Conservation (phyloP, 2,888 invertebrate genomes). For the Mayetiola destructor region DNA sequence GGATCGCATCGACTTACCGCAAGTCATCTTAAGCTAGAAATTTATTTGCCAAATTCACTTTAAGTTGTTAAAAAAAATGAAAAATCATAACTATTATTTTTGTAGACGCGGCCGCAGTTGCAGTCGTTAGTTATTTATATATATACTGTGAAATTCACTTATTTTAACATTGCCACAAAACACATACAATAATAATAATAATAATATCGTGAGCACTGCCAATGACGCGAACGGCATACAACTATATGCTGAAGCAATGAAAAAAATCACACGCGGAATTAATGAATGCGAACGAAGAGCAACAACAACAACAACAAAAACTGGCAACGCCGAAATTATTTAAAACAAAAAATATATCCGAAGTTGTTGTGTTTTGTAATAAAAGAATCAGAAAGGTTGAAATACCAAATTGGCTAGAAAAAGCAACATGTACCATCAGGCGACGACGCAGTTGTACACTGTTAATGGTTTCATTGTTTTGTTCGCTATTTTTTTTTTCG, state of each 20-base stretch:
- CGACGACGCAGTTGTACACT: neutral
- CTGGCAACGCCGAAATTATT: neutral
- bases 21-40: too few relatives aligned
- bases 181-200: neutral
- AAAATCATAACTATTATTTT: too few relatives aligned
- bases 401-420: neutral
- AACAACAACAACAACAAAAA: neutral
- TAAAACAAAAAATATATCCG: neutral
- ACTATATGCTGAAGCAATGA: too few relatives aligned
- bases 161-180: neutral
- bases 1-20: too few relatives aligned
- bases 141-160: too few relatives aligned
- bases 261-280: neutral
- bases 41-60: too few relatives aligned
- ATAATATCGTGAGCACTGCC: neutral
- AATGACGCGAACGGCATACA: too few relatives aligned
- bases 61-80: too few relatives aligned
- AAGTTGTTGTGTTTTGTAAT: neutral
- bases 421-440: conserved; percentile 3
- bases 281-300: neutral
- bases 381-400: neutral
- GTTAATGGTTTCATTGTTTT: too few relatives aligned
- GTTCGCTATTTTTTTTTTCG: neutral
- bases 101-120: too few relatives aligned
- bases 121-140: too few relatives aligned